A percentile compares a stretch with the other conserved stretches of the same genome.
These are phyloP conservation scores for Mercenaria mercenaria DNA, from an alignment of 1,140 invertebrate species.

Conservation along the genomic window DNA sequence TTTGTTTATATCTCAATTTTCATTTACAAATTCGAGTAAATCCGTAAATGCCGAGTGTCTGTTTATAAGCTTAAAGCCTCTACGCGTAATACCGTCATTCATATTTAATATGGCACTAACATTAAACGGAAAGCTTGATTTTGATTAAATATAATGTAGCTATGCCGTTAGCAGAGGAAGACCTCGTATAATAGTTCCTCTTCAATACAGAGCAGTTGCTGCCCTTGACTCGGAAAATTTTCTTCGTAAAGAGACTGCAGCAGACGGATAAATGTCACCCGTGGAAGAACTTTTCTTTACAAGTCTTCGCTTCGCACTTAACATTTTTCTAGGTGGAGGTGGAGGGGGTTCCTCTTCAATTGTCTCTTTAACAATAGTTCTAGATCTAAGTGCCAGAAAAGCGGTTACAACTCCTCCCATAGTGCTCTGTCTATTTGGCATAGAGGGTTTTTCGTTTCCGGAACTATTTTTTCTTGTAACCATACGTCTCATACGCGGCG, in stretches of 20 bases:
- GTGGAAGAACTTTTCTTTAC: conserved; percentile 10
- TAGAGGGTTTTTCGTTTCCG: not conserved
- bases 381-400: not conserved
- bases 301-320: conserved; percentile 21
- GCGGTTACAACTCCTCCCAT: not conserved
- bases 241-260: not conserved
- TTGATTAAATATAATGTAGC: no score
- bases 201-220: conserved; percentile 4
- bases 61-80: no score
- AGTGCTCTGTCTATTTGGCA: conserved; percentile 2
- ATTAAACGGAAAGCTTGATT: no score
- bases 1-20: no score
- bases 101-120: no score
- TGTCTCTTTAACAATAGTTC: not conserved
- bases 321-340: not conserved
- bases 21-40: no score
- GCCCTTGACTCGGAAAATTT: conserved; percentile 10
- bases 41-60: no score
- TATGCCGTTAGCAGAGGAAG: no score
- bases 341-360: not conserved
- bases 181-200: no score
- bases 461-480: not conserved
- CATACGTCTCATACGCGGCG: not conserved
- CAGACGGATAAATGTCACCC: not conserved
- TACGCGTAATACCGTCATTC: no score